phyloP scores from a whole-genome alignment of 2,113 vertebrate species.

The Mixornis gularis region DNA sequence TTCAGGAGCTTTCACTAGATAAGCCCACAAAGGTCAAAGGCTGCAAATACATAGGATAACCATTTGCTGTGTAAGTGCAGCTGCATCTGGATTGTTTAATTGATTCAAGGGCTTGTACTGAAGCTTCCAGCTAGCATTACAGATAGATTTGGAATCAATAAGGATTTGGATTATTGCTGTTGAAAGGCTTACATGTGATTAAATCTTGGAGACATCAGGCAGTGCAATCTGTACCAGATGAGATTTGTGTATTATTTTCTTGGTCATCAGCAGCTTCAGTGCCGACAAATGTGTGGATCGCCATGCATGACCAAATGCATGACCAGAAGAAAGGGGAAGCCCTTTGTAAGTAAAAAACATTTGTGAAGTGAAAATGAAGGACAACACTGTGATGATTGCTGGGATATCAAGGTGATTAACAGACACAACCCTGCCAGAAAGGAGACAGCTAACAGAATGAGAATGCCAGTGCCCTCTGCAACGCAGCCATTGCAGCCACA shows the following conservation, averaged over 20 bases:
- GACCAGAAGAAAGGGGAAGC: neutral
- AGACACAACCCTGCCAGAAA: neutral
- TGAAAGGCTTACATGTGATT: neutral
- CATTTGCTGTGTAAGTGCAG: neutral
- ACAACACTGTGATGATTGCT: neutral
- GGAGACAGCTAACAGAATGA: neutral
- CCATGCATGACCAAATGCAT: neutral
- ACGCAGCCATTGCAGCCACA: neutral
- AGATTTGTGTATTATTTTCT: neutral
- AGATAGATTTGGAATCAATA: neutral
- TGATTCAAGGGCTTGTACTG: neutral
- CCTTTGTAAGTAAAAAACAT: neutral
- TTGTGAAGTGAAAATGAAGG: neutral
- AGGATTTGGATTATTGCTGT: constrained; percentile 21
- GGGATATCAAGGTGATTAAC: neutral
- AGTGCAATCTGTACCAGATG: neutral
- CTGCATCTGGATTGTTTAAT: neutral
- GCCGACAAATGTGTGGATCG: neutral
- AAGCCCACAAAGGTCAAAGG: neutral
- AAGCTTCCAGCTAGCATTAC: neutral
- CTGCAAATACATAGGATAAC: neutral
- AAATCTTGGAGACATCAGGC: neutral
- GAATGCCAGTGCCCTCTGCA: neutral
- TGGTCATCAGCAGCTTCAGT: neutral
- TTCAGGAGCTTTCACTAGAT: neutral